Conservation (phyloP, 1,140 invertebrate genomes). For the Euura lappo region DNA sequence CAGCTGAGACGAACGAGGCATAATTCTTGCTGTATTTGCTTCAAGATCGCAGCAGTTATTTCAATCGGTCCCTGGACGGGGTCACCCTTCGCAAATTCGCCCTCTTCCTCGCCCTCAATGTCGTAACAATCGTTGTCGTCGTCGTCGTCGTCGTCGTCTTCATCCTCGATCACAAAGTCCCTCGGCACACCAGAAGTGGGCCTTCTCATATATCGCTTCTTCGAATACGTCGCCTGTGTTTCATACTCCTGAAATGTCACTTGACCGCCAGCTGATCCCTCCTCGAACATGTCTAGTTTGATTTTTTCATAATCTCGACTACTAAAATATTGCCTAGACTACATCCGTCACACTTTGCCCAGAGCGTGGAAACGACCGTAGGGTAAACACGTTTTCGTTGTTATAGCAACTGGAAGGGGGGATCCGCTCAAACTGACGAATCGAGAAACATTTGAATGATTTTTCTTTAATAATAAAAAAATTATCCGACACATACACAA, state of each 20-base stretch:
- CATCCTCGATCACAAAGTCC: not conserved
- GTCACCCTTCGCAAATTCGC: slow-evolving; percentile 14
- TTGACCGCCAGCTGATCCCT: not conserved
- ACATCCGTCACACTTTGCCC: too few species aligned
- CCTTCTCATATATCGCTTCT: not conserved
- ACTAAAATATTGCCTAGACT: too few species aligned
- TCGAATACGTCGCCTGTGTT: not conserved
- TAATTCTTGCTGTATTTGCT: slow-evolving; percentile 55
- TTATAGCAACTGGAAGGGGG: too few species aligned
- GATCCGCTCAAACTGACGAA: too few species aligned
- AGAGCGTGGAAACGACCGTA: too few species aligned
- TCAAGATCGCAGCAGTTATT: slow-evolving; percentile 49
- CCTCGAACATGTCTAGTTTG: not conserved
- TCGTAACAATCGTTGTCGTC: not conserved
- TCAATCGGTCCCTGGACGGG: slow-evolving; percentile 35
- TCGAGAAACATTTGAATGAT: too few species aligned
- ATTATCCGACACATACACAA: slow-evolving; percentile 12
- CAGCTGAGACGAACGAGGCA: slow-evolving; percentile 62
- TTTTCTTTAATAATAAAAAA: too few species aligned
- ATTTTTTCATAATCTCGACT: too few species aligned
- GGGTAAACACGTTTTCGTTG: too few species aligned
- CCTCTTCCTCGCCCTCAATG: slow-evolving; percentile 22
- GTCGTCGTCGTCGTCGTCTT: slow-evolving; percentile 13
- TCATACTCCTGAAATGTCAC: not conserved
- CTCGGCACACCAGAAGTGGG: not conserved